phyloP scores from a whole-genome alignment of 2,113 vertebrate genomes.

The Strigops habroptila region DNA sequence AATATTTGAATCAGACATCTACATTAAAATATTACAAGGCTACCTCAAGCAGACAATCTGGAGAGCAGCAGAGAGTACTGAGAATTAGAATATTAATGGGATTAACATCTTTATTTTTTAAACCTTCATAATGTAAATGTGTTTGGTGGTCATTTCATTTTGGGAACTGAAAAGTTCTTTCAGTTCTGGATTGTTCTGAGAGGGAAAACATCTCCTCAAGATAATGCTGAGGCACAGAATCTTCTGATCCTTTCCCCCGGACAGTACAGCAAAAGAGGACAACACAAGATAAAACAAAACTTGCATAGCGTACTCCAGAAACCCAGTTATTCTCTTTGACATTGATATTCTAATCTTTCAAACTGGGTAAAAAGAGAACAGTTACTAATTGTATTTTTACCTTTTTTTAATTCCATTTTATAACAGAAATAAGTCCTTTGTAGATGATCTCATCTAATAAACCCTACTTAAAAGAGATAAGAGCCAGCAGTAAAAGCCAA shows the following conservation, averaged over 20 bases:
- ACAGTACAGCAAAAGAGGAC: slow-evolving; percentile 32
- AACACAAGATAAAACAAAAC: slow-evolving; percentile 54
- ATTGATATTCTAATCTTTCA: slow-evolving; percentile 40
- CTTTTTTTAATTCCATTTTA: slow-evolving; percentile 56
- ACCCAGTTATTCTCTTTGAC: slow-evolving; percentile 38
- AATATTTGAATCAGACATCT: neutral
- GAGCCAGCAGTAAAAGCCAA: slow-evolving; percentile 12
- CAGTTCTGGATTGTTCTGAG: slow-evolving; percentile 19
- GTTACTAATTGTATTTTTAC: slow-evolving; percentile 52
- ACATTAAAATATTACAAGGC: neutral
- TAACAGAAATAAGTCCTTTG: slow-evolving; percentile 39
- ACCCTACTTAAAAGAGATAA: slow-evolving; percentile 24
- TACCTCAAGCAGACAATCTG: neutral
- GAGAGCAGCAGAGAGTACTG: neutral
- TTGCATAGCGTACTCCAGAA: slow-evolving; percentile 40
- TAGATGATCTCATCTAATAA: slow-evolving; percentile 56
- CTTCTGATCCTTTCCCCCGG: slow-evolving; percentile 28
- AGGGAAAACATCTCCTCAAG: slow-evolving; percentile 15
- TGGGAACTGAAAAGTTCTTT: slow-evolving; percentile 22
- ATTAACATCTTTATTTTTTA: slow-evolving; percentile 26
- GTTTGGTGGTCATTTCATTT: slow-evolving; percentile 13
- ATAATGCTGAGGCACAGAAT: slow-evolving; percentile 28
- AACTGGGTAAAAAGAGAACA: slow-evolving; percentile 40
- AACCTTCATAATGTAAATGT: neutral
- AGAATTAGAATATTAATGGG: neutral